phyloP scores from a whole-genome alignment of 2,113 vertebrate genomes.

The Tupaia tana region DNA sequence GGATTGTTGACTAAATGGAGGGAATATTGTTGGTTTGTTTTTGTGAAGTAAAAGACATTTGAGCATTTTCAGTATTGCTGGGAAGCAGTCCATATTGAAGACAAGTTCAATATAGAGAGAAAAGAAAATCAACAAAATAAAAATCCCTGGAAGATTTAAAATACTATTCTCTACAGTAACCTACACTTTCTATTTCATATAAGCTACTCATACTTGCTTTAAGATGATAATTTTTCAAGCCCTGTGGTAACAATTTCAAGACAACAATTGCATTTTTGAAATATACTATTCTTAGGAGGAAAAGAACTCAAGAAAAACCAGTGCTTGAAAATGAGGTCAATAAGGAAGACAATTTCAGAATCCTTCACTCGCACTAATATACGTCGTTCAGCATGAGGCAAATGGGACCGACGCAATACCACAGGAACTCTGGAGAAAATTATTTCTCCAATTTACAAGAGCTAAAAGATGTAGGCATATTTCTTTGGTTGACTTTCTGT shows the following conservation, averaged over 20 bases:
- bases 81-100: background rate
- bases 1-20: background rate
- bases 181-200: conserved; percentile 58
- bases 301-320: conserved; percentile 48
- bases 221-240: conserved; percentile 75
- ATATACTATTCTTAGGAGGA: conserved; percentile 55
- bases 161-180: conserved; percentile 42
- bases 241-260: conserved; percentile 68
- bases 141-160: conserved; percentile 57
- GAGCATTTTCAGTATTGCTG: background rate
- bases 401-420: background rate
- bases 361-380: background rate
- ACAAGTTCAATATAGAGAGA: background rate
- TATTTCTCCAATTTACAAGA: conserved; percentile 48
- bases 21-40: background rate
- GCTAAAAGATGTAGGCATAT: conserved; percentile 20
- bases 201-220: conserved; percentile 58
- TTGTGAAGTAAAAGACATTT: background rate
- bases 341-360: conserved; percentile 74
- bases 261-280: conserved; percentile 73
- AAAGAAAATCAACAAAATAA: conserved; percentile 27
- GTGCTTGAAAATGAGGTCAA: conserved; percentile 75
- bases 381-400: conserved; percentile 33
- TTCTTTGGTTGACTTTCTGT: conserved; percentile 30
- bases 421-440: conserved; percentile 34